phyloP scores from a whole-genome alignment of 2,888 invertebrate species.

The Eristalis intricaria region DNA sequence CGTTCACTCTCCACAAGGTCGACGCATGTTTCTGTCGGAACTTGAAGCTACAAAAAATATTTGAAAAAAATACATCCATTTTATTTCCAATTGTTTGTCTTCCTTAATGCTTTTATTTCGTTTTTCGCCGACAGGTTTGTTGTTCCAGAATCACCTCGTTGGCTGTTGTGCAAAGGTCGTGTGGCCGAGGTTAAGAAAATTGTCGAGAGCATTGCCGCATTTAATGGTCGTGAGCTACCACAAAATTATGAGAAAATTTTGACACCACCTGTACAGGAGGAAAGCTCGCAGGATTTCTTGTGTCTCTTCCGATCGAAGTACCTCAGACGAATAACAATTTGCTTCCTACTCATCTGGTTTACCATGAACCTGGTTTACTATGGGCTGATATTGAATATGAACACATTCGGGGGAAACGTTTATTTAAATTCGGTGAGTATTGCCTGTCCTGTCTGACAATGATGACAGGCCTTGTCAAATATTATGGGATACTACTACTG shows the following conservation, averaged over 20 bases:
- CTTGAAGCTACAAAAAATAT: background rate
- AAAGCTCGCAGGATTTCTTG: constrained; percentile 83
- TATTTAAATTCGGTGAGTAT: constrained; percentile 87
- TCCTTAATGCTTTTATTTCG: background rate
- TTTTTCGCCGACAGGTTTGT: constrained; percentile 84
- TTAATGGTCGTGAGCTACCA: constrained; percentile 86
- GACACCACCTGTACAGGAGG: constrained; percentile 82
- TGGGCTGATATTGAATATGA: constrained; percentile 86
- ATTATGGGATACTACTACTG: background rate
- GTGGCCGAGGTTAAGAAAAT: constrained; percentile 87
- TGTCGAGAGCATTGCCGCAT: constrained; percentile 85
- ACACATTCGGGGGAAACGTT: constrained; percentile 88
- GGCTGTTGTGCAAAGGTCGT: constrained; percentile 88
- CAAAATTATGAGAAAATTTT: constrained; percentile 87
- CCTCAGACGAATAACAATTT: constrained; percentile 86
- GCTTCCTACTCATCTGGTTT: constrained; percentile 89
- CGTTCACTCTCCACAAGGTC: constrained; percentile 6
- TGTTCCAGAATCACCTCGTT: constrained; percentile 90
- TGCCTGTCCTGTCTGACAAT: background rate
- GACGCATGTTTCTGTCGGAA: constrained; percentile 27
- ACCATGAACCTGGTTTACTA: constrained; percentile 84
- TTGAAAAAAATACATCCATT: background rate
- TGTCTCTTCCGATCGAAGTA: constrained; percentile 86
- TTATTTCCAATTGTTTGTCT: constrained; percentile 1
- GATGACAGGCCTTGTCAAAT: background rate